Base-by-base conservation (phyloP, 2,888 invertebrate species). In the Therioaphis trifolii region DNA sequence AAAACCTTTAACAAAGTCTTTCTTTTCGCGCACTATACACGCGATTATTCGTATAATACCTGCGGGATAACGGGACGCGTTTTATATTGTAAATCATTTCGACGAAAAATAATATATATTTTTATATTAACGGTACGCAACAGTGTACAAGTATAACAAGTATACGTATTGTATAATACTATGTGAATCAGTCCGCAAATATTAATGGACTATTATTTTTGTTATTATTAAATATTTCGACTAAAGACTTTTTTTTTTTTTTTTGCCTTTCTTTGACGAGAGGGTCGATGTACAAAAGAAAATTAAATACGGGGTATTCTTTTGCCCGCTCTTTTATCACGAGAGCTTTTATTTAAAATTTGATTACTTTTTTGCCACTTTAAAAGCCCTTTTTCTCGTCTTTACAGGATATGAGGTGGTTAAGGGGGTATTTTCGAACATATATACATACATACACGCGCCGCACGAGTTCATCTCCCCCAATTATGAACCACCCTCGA, bases 351-450 rank as follows among this genome's bases (percentile, higher is more conserved):
- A 82, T 82, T 82, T 82, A 82, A 82, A 82, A 82, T 82, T 82
- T 82, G 82, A 82, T 82, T 82, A 82, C 82, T 82, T 82, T 82
- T 82, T 82, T 82, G 82, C 72, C 82, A 78, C 78, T 78, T 78
- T 78, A 69, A 69, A 69, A 78, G 78, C 78, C 68, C 68, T 68
- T 78, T 78, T 78, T 78, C 78, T 69, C 78, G 24, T 78, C 78
- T 78, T 69, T 55, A 55, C 68, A 69, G 78, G 68, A 78, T 69
- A 78, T n/a, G 68, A 69, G 68, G 40, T 40, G 69, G 78, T 78
- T 68, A 78, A 78, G 68, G 78, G 78, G 68, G 27, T 55, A 69
- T 78, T 69, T 69, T 69, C 27, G 40, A 24, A 43, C 78, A 55
- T 55, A 14, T 29, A 49, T 76, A 75, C 43, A 77, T 49, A 49